phyloP scores from a whole-genome alignment of 2,113 vertebrate species.

The Podarcis muralis region DNA sequence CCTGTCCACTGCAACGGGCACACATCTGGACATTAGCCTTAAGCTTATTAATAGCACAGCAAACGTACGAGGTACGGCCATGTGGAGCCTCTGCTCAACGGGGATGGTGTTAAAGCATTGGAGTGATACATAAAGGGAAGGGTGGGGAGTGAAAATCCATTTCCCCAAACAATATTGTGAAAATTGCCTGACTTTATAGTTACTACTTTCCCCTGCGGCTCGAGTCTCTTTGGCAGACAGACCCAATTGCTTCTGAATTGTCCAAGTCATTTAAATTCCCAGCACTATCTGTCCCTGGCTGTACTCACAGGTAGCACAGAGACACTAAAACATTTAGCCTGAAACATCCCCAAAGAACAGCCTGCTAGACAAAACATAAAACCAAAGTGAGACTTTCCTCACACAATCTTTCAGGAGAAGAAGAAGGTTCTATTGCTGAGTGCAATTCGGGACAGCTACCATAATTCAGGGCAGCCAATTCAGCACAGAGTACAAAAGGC shows the following conservation, averaged over 20 bases:
- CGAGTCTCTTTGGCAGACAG: slow-evolving; percentile 19
- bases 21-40: neutral
- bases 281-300: neutral
- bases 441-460: neutral
- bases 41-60: neutral
- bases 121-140: neutral
- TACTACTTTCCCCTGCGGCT: slow-evolving; percentile 40
- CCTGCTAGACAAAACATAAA: neutral
- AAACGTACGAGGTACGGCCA: neutral
- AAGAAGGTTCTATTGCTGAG: neutral
- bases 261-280: slow-evolving; percentile 22
- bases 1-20: neutral
- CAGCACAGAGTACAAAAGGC: neutral
- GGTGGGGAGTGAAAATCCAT: slow-evolving; percentile 40
- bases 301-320: neutral
- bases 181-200: slow-evolving; percentile 46
- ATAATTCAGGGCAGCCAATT: neutral
- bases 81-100: slow-evolving; percentile 18
- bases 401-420: neutral
- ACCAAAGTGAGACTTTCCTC: neutral
- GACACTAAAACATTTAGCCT: neutral
- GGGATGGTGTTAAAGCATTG: neutral
- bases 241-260: slow-evolving; percentile 40
- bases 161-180: slow-evolving; percentile 46
- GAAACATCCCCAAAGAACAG: slow-evolving; percentile 4